A percentile compares a stretch with the other conserved stretches of the same genome.
Conservation (phyloP, 2,888 invertebrate species). For the Drosophila birchii region DNA sequence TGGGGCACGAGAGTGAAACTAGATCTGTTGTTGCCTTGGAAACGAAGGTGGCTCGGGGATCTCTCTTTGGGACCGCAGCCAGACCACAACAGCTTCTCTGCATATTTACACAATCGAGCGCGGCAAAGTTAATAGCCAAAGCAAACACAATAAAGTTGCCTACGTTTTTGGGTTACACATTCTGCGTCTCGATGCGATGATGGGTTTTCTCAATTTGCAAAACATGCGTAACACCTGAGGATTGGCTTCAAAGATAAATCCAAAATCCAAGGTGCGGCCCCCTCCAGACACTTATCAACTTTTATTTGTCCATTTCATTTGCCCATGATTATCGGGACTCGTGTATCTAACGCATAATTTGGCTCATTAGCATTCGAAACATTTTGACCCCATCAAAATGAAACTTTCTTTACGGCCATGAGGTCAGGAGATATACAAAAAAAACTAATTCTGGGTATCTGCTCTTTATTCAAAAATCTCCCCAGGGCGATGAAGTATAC, state of each 20-base stretch:
- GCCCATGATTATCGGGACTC: conserved; percentile 17
- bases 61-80: conserved; percentile 7
- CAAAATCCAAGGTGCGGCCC: conserved; percentile 43
- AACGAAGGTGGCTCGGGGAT: conserved; percentile 34
- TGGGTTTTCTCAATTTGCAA: conserved; percentile 44
- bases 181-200: conserved; percentile 14
- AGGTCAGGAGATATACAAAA: conserved; percentile 17
- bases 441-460: conserved; percentile 24
- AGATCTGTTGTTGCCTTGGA: conserved; percentile 42
- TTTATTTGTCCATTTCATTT: conserved; percentile 38
- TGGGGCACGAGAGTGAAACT: conserved; percentile 45
- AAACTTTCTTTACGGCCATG: conserved; percentile 38
- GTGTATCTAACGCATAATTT: conserved; percentile 36
- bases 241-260: conserved; percentile 28
- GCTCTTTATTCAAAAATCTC: conserved; percentile 7
- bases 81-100: conserved; percentile 8
- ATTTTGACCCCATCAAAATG: conserved; percentile 31
- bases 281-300: conserved; percentile 28
- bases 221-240: conserved; percentile 48
- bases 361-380: conserved; percentile 37
- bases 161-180: conserved; percentile 50
- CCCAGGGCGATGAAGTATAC: not conserved
- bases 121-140: conserved; percentile 47
- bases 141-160: conserved; percentile 50
- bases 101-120: conserved; percentile 59